Evolutionary conservation across 2,888 invertebrate species (phyloP).

Genomic region (Dryobotodes eremita): DNA sequence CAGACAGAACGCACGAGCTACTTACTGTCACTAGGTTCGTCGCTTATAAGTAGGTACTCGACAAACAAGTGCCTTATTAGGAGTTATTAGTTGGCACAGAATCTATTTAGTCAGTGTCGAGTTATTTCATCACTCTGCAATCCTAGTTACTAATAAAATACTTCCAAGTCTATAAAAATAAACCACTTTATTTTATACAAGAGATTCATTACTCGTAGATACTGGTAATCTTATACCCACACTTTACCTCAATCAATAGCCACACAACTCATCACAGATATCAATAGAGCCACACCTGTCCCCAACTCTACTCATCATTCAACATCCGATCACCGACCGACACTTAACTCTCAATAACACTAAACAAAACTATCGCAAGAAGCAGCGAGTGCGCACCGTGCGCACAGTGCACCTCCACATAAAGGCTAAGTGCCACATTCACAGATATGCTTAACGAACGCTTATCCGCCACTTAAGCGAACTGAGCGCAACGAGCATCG

Average conservation of each 20-base stretch:
- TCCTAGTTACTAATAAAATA: background rate
- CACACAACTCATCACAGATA: background rate
- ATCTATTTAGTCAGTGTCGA: conserved; percentile 6
- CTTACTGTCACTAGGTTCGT: background rate
- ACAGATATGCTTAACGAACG: conserved; percentile 58
- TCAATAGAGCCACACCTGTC: conserved; percentile 11
- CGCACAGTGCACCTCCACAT: conserved; percentile 5
- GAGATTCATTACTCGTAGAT: background rate
- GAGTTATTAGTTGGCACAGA: conserved; percentile 25
- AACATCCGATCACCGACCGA: background rate
- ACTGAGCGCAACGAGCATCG: conserved; percentile 51
- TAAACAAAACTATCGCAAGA: conserved; percentile 33
- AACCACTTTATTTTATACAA: conserved; percentile 7
- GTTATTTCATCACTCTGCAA: conserved; percentile 19
- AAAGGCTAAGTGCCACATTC: conserved; percentile 46
- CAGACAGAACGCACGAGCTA: background rate
- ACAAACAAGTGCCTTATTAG: conserved; percentile 2
- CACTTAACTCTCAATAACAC: conserved; percentile 33
- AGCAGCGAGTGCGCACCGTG: background rate
- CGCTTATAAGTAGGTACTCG: conserved; percentile 1
- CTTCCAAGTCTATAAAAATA: background rate
- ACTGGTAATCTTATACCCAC: background rate
- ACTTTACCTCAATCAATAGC: background rate
- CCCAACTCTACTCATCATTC: conserved; percentile 6
- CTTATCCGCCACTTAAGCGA: conserved; percentile 50